These are phyloP conservation scores for Sebastes trivittatus DNA, from an alignment of 2,797 vertebrate genomes.

Conservation along the genomic window DNA sequence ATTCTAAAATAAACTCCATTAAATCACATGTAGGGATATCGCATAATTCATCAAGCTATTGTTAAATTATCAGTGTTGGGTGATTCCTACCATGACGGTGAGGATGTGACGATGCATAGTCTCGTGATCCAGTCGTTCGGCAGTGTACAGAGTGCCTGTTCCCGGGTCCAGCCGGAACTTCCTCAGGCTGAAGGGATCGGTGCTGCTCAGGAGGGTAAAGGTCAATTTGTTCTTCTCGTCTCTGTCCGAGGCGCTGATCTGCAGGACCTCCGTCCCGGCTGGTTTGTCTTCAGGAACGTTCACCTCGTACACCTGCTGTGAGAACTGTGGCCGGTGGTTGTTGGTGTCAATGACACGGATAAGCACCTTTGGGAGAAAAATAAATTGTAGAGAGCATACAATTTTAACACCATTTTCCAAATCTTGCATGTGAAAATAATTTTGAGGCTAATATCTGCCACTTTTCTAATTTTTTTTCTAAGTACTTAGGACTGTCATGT, in stretches of 20 bases:
- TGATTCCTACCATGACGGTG: conserved; percentile 90
- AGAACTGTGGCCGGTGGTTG: conserved; percentile 96
- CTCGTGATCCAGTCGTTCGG: conserved; percentile 93
- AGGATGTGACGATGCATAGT: conserved; percentile 91
- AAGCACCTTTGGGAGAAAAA: conserved; percentile 83
- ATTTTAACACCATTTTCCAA: neutral
- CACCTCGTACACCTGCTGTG: conserved; percentile 88
- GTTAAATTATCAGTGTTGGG: neutral
- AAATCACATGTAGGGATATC: neutral
- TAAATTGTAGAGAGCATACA: neutral
- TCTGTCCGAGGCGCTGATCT: conserved; percentile 89
- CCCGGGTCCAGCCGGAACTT: conserved; percentile 95
- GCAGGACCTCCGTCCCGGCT: conserved; percentile 90
- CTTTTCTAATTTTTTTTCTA: neutral
- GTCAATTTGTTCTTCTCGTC: conserved; percentile 99
- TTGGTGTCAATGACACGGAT: conserved; percentile 98
- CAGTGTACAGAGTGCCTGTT: conserved; percentile 89
- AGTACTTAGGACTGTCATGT: neutral
- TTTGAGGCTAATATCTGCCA: neutral
- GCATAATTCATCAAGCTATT: neutral
- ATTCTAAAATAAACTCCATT: conserved; percentile 13
- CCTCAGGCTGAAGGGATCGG: conserved; percentile 92
- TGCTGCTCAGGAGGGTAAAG: conserved; percentile 94
- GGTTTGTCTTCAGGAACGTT: conserved; percentile 89
- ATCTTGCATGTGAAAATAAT: neutral